phyloP scores from a whole-genome alignment of 2,888 invertebrate species.

The Nomada ruficornis region DNA sequence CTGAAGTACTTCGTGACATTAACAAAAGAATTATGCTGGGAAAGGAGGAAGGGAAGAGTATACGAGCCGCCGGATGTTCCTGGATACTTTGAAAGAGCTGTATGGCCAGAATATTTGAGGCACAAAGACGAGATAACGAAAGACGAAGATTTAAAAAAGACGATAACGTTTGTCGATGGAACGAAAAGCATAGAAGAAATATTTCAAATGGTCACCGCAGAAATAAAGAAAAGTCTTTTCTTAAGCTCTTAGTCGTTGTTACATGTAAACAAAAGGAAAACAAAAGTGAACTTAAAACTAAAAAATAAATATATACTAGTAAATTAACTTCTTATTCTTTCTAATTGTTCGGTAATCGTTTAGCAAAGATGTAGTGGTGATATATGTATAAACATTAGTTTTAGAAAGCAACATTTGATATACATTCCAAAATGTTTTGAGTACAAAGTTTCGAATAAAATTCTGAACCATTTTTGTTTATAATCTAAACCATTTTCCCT shows the following conservation, averaged over 20 bases:
- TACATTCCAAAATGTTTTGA: conserved; percentile 24
- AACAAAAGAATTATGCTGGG: conserved; percentile 88
- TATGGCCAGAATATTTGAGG: conserved; percentile 94
- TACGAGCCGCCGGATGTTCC: conserved; percentile 95
- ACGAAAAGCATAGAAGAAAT: neutral
- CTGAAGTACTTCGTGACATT: conserved; percentile 91
- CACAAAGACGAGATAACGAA: conserved; percentile 85
- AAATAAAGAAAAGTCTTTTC: conserved; percentile 27
- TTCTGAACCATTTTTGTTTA: conserved; percentile 10
- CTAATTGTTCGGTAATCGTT: conserved; percentile 24
- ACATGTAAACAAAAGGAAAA: conserved; percentile 8
- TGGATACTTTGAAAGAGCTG: conserved; percentile 94
- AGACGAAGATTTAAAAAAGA: conserved; percentile 67
- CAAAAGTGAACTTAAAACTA: conserved; percentile 27
- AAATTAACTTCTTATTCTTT: conserved; percentile 10
- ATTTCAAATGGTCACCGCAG: neutral
- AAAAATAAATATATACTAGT: conserved; percentile 52
- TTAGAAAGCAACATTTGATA: conserved; percentile 15
- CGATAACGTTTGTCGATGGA: conserved; percentile 75
- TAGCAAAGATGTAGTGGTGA: conserved; percentile 15
- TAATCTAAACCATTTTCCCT: conserved; percentile 22
- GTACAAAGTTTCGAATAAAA: conserved; percentile 20
- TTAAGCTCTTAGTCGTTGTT: conserved; percentile 36
- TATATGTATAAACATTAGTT: conserved; percentile 29
- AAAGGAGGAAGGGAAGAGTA: conserved; percentile 87